Evolutionary conservation across 2,113 vertebrate species (phyloP).

Genomic region (Apus apus): DNA sequence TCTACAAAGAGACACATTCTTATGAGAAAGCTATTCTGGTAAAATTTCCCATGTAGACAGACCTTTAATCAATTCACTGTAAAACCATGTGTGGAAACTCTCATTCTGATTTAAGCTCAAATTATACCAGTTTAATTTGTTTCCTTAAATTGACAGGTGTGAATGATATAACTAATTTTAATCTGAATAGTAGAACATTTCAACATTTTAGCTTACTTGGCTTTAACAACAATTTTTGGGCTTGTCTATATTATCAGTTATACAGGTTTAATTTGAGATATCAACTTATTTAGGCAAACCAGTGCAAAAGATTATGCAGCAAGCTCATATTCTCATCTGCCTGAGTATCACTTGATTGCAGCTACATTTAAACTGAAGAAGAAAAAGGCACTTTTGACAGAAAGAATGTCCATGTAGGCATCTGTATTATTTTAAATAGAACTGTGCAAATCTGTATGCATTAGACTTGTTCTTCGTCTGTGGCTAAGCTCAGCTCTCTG

Average conservation of each 20-base stretch:
- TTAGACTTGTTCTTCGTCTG: not conserved
- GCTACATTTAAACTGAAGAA: not conserved
- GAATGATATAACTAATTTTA: constrained; percentile 40
- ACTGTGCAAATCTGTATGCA: not conserved
- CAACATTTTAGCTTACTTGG: constrained; percentile 6
- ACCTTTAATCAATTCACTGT: constrained; percentile 66
- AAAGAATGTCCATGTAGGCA: not conserved
- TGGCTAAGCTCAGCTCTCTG: not conserved
- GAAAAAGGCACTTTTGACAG: not conserved
- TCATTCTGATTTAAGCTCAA: constrained; percentile 35
- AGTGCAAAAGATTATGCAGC: not conserved
- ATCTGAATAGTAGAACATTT: constrained; percentile 12
- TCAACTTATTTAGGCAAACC: constrained; percentile 7
- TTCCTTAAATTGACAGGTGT: constrained; percentile 54
- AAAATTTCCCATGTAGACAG: constrained; percentile 45
- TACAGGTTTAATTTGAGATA: constrained; percentile 18
- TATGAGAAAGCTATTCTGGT: constrained; percentile 30
- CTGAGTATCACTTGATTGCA: not conserved
- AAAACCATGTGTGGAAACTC: constrained; percentile 60
- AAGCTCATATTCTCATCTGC: not conserved
- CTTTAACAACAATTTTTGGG: not conserved
- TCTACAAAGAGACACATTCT: not conserved
- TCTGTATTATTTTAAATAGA: not conserved
- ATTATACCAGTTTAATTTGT: constrained; percentile 43
- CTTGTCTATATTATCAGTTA: not conserved